Evolutionary conservation across 2,888 invertebrate species (phyloP).

Genomic region (Drymonia ruficornis): DNA sequence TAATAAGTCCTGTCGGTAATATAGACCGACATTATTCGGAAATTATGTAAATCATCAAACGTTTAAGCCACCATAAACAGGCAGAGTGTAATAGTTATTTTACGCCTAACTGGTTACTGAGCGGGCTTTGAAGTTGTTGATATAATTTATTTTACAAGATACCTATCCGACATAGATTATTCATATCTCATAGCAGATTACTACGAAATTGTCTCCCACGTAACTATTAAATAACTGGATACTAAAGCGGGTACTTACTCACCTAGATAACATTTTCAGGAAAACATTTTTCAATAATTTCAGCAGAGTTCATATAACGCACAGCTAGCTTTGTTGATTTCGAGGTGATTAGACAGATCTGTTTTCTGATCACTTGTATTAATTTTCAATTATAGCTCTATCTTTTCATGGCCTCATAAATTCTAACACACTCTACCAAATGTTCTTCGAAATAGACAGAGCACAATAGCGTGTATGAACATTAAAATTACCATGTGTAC

Average conservation of each 20-base stretch:
- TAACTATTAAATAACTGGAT: no score
- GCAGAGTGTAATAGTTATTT: not conserved
- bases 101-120: constrained; percentile 3
- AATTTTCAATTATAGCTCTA: no score
- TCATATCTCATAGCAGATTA: not conserved
- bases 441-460: constrained; percentile 7
- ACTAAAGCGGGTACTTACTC: no score
- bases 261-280: no score
- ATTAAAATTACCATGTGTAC: constrained; percentile 32
- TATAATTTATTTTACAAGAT: not conserved
- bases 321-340: no score
- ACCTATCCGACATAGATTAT: not conserved
- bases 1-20: not conserved
- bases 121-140: constrained; percentile 1
- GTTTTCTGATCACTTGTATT: no score
- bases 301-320: no score
- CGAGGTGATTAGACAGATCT: no score
- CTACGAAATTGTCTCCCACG: not conserved
- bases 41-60: constrained; percentile 8
- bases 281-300: no score
- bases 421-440: not conserved
- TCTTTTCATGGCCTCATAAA: not conserved
- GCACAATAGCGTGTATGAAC: constrained; percentile 12
- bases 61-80: constrained; percentile 8
- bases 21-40: not conserved